Evolutionary conservation across 2,113 vertebrate genomes (phyloP).

Genomic region (Indicator indicator): DNA sequence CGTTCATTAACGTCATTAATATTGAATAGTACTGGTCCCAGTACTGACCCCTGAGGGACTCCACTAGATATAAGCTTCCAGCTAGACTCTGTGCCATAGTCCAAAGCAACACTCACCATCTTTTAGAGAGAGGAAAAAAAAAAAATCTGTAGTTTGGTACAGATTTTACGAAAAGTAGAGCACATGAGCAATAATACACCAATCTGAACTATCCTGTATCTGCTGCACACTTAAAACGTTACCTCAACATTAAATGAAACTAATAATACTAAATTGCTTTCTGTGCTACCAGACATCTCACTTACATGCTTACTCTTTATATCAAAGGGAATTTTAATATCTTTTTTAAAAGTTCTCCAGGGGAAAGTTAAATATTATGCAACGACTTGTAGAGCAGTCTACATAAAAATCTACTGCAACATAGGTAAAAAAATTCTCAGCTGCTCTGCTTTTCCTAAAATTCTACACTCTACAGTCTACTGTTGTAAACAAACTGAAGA

Average conservation of each 20-base stretch:
- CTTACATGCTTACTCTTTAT: neutral
- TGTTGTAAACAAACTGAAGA: neutral
- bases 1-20: no score
- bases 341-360: neutral
- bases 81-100: neutral
- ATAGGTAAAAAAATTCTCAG: neutral
- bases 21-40: no score
- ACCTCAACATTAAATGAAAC: neutral
- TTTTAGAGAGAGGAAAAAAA: neutral
- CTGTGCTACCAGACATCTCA: neutral
- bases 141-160: no score
- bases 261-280: neutral
- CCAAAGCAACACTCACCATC: constrained; percentile 1
- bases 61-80: no score
- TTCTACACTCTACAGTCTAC: neutral
- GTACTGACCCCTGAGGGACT: no score
- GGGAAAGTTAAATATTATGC: neutral
- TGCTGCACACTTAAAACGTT: neutral
- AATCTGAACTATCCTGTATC: neutral
- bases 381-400: neutral
- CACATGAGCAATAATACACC: neutral
- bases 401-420: neutral
- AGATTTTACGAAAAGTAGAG: neutral
- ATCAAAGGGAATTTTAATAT: neutral
- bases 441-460: neutral